Conservation (phyloP, 2,797 vertebrate genomes). For the Sebastes alutus region DNA sequence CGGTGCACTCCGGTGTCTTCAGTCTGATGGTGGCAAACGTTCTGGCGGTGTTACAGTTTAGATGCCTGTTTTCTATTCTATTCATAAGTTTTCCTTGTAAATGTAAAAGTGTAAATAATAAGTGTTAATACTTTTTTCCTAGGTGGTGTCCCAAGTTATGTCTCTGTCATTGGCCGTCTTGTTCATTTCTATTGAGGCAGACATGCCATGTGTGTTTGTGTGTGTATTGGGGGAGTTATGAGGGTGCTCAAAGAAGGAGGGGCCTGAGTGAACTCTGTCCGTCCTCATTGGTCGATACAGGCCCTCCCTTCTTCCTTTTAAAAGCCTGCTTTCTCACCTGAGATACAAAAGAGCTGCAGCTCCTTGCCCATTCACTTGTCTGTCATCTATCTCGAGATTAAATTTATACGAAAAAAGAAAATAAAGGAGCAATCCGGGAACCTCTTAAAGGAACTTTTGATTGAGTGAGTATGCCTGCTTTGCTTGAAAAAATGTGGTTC, state of each 20-base stretch:
- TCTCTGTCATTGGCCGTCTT: neutral
- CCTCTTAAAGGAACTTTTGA: neutral
- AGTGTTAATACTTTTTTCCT: neutral
- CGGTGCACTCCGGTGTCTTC: neutral
- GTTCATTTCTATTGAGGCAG: neutral
- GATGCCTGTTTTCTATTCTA: neutral
- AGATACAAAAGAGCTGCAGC: constrained; percentile 61
- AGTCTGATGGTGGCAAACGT: neutral
- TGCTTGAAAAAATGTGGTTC: neutral
- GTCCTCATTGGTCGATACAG: constrained; percentile 73
- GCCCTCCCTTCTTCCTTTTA: constrained; percentile 79
- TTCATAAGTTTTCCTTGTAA: neutral
- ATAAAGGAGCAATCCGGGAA: neutral
- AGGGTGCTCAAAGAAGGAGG: constrained; percentile 29
- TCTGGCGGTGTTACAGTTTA: neutral
- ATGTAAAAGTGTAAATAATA: neutral
- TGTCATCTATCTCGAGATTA: neutral
- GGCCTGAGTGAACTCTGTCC: neutral
- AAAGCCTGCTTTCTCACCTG: constrained; percentile 73
- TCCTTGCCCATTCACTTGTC: constrained; percentile 10
- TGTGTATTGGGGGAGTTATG: constrained; percentile 4
- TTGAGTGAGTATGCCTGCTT: constrained; percentile 44
- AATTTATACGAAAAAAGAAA: neutral
- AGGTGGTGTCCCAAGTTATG: neutral
- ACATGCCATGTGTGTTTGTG: neutral